These are phyloP conservation scores for Rosalia funebris DNA, from an alignment of 2,888 invertebrate genomes.

Conservation along the genomic window DNA sequence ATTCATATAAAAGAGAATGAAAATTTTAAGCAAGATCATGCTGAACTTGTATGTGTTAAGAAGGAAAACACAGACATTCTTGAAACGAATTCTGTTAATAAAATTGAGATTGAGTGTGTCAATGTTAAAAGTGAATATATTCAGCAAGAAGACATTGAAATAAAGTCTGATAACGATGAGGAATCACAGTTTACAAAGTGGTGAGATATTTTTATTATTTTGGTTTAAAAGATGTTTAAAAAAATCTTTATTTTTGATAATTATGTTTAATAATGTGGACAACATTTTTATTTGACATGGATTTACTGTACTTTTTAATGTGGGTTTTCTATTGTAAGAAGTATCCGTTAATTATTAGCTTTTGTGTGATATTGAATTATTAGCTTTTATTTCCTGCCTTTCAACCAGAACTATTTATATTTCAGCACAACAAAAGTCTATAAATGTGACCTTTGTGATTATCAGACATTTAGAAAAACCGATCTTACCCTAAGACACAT, in stretches of 20 bases:
- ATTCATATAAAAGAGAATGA: too few species aligned
- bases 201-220: too few species aligned
- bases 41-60: neutral
- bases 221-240: too few species aligned
- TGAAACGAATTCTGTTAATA: neutral
- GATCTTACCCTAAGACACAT: neutral
- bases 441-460: neutral
- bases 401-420: neutral
- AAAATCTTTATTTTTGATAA: too few species aligned
- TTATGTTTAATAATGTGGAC: too few species aligned
- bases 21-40: neutral
- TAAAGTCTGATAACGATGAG: neutral
- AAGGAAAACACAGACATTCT: neutral
- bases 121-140: neutral
- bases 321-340: too few species aligned
- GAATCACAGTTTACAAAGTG: neutral
- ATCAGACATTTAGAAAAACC: neutral
- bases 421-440: neutral
- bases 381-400: too few species aligned
- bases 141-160: neutral
- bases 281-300: too few species aligned
- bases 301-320: too few species aligned
- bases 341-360: too few species aligned
- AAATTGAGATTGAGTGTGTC: neutral
- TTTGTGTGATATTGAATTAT: too few species aligned